Base-by-base conservation (phyloP, 1,140 invertebrate species). In the Hyphantria cunea region DNA sequence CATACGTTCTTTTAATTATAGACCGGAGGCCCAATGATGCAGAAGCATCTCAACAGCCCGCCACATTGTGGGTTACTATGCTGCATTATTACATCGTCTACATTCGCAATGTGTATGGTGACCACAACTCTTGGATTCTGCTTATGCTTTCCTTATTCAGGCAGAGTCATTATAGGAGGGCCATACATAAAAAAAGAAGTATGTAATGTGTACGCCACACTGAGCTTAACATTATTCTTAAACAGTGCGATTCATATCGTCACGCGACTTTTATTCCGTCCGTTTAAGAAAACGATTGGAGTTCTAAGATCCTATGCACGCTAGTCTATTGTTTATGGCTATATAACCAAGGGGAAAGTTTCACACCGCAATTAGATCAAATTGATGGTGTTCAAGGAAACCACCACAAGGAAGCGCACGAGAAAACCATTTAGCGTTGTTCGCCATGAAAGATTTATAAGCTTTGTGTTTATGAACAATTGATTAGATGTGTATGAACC, bases 361-460 rank as follows among this genome's bases (percentile, higher is more conserved):
- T 74, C 75, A 66, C 75, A 72, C 53, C 49, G 59, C 62, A 64
- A 72, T 77, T 68, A 70, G 64, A 66, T 73, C 54, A 60, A 70
- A 71, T 72, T 62, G 69, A 77, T 66, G 52, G 68, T 59, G 31
- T 70, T 60, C 52, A 44, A 61, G 48, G 63, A 65, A 70, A 60
- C 34, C 34, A 37, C 25, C 32, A 67, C 56, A 41, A 73, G 66
- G 70, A 71, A 76, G 66, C 15, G 45, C 44, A 39, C 45, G 54
- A 48, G 54, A 58, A 48, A 49, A 39, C 34, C 44, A 48, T 12
- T 8, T 45, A 10, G 6, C 15, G 15, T 31, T 37, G 33, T 33
- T 48, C 11, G 4, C 42, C 25, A 44, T 53, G 37, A 53, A 41
- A 42, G 41, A 53, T 34, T 12, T 33, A 47, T 55, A 7, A 55